phyloP scores from a whole-genome alignment of 2,797 vertebrate species.

The Tamandua tetradactyla region DNA sequence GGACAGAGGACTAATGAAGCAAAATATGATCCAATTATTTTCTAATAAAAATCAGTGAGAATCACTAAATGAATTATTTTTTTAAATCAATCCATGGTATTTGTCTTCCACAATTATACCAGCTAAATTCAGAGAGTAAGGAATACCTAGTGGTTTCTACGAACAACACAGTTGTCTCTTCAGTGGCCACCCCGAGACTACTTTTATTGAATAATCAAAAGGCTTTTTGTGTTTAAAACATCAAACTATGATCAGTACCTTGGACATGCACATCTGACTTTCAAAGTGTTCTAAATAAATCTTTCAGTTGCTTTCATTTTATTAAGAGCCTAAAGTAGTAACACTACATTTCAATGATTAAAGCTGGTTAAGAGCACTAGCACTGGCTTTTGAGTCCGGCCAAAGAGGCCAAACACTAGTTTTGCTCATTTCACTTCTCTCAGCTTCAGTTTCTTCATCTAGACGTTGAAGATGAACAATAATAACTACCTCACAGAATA shows the following conservation, averaged over 20 bases:
- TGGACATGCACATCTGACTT: background rate
- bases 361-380: background rate
- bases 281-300: background rate
- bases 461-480: background rate
- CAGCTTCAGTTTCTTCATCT: background rate
- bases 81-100: constrained; percentile 9
- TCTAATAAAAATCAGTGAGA: constrained; percentile 43
- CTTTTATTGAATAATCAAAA: background rate
- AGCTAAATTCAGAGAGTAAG: background rate
- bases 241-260: constrained; percentile 3
- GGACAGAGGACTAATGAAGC: background rate
- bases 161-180: background rate
- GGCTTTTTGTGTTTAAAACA: background rate
- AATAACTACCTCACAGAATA: background rate
- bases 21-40: constrained; percentile 31
- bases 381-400: background rate
- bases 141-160: background rate
- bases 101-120: constrained; percentile 1
- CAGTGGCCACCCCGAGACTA: background rate
- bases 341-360: background rate
- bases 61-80: background rate
- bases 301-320: background rate
- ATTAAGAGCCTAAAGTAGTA: background rate
- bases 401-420: background rate
- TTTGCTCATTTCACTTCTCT: background rate